Evolutionary conservation across 2,113 vertebrate species (phyloP).

Genomic region (Stegostoma tigrinum): DNA sequence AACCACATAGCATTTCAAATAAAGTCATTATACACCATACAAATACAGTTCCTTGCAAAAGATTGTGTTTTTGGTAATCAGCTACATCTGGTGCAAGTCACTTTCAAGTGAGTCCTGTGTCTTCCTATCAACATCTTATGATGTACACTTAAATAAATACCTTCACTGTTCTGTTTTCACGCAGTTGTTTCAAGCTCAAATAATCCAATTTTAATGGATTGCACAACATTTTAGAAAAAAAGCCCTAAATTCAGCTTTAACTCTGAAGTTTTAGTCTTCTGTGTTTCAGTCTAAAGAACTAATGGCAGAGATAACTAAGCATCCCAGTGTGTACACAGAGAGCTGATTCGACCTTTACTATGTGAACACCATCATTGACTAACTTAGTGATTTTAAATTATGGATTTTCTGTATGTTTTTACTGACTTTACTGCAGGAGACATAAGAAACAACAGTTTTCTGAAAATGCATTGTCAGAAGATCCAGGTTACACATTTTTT

Average conservation of each 20-base stretch:
- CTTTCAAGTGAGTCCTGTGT: background rate
- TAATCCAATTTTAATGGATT: background rate
- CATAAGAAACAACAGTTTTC: background rate
- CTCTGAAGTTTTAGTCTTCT: background rate
- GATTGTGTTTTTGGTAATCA: background rate
- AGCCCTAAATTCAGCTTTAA: background rate
- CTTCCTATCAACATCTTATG: background rate
- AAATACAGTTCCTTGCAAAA: background rate
- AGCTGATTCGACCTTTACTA: background rate
- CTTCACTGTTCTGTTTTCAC: background rate
- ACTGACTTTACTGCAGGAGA: background rate
- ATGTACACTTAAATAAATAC: background rate
- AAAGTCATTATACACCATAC: constrained; percentile 54
- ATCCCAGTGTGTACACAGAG: background rate
- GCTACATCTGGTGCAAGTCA: background rate
- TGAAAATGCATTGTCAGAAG: no score
- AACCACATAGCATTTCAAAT: constrained; percentile 54
- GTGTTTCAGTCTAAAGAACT: background rate
- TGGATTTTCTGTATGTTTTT: background rate
- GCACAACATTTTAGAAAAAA: background rate
- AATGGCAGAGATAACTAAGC: background rate
- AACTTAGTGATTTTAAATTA: background rate
- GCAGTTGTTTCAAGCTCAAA: background rate
- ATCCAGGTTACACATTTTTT: no score
- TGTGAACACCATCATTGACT: background rate